A percentile compares a stretch with the other conserved stretches of the same genome.
phyloP scores from a whole-genome alignment of 2,797 vertebrate genomes.

The Rousettus madagascariensis region DNA sequence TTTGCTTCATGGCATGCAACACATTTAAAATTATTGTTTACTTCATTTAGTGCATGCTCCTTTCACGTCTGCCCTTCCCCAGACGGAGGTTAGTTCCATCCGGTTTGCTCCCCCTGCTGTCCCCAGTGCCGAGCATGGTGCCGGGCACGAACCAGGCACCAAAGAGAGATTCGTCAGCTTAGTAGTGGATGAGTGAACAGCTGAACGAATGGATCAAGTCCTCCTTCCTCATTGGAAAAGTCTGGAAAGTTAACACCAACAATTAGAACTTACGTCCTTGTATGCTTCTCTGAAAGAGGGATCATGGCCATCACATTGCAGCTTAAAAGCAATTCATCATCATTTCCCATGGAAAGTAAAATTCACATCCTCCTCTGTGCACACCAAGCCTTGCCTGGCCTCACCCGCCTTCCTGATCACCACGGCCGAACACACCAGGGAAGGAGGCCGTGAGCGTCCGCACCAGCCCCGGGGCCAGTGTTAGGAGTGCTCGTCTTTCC shows the following conservation, averaged over 20 bases:
- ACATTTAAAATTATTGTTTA: background rate
- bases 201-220: background rate
- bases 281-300: slow-evolving; percentile 57
- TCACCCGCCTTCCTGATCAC: background rate
- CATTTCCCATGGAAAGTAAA: background rate
- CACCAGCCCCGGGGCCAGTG: background rate
- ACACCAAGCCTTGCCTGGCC: background rate
- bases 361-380: background rate
- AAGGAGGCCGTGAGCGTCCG: background rate
- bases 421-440: no score
- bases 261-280: background rate
- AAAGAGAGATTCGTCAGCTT: background rate
- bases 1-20: background rate
- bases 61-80: background rate
- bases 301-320: background rate
- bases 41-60: background rate
- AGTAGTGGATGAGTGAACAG: background rate
- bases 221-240: background rate
- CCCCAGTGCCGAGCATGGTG: background rate
- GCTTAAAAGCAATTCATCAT: background rate
- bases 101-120: background rate
- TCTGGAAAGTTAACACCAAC: background rate
- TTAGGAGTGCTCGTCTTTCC: background rate
- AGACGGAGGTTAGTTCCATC: background rate
- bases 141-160: background rate